Percentiles rank a stretch among this genome's conserved stretches.
phyloP scores from a whole-genome alignment of 2,888 invertebrate genomes.

The Chromoteleia sp. region DNA sequence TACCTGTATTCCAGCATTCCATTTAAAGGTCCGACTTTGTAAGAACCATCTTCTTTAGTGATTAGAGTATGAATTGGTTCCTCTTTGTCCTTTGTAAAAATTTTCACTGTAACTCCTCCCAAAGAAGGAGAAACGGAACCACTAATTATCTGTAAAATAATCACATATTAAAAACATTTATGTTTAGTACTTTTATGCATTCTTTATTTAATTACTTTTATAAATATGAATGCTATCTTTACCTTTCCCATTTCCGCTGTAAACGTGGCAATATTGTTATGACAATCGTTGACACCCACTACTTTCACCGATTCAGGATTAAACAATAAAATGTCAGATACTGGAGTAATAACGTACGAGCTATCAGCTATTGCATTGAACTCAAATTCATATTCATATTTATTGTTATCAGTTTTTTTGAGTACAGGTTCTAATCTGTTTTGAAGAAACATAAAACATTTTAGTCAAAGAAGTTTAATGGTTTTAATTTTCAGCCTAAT shows the following conservation, averaged over 20 bases:
- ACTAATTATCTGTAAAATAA: slow-evolving; percentile 77
- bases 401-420: slow-evolving; percentile 70
- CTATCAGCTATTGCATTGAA: slow-evolving; percentile 81
- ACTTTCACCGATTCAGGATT: slow-evolving; percentile 87
- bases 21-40: slow-evolving; percentile 94
- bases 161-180: no score
- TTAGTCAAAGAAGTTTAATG: no score
- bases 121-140: slow-evolving; percentile 79
- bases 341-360: slow-evolving; percentile 87
- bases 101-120: slow-evolving; percentile 79
- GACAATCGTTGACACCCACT: slow-evolving; percentile 89
- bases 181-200: no score
- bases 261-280: slow-evolving; percentile 88
- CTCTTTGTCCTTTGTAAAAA: slow-evolving; percentile 80
- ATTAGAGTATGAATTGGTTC: slow-evolving; percentile 79
- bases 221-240: slow-evolving; percentile 18
- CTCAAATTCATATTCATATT: slow-evolving; percentile 83
- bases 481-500: no score
- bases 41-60: slow-evolving; percentile 90
- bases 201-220: no score
- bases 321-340: slow-evolving; percentile 90
- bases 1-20: slow-evolving; percentile 88
- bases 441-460: slow-evolving; percentile 19
- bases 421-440: slow-evolving; percentile 78
- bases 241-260: slow-evolving; percentile 86